A percentile compares a stretch with the other conserved stretches of the same genome.
phyloP scores from a whole-genome alignment of 2,797 vertebrate genomes.

The Pygocentrus nattereri region DNA sequence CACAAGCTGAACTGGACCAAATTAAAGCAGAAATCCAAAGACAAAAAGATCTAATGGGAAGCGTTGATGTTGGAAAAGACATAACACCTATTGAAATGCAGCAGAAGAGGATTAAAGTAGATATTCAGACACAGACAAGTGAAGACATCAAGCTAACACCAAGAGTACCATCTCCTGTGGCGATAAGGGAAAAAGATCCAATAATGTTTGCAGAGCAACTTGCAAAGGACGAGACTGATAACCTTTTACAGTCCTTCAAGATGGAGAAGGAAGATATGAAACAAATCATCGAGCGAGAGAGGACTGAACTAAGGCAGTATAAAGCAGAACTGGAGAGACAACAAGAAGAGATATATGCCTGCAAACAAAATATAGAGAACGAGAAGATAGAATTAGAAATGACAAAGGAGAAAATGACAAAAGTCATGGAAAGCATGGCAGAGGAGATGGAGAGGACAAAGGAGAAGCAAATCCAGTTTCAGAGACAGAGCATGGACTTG shows the following conservation, averaged over 20 bases:
- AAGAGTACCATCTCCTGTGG: constrained; percentile 1
- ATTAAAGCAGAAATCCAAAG: background rate
- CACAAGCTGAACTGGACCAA: background rate
- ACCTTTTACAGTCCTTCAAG: background rate
- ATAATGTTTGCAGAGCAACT: background rate
- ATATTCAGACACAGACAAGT: background rate
- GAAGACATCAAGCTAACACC: background rate
- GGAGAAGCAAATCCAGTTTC: constrained; percentile 29
- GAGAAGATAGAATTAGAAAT: constrained; percentile 42
- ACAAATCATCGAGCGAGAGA: constrained; percentile 27
- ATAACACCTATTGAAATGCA: background rate
- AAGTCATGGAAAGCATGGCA: constrained; percentile 7
- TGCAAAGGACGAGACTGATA: constrained; percentile 18
- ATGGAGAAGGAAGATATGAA: constrained; percentile 1
- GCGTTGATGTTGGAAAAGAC: background rate
- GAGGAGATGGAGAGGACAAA: constrained; percentile 22
- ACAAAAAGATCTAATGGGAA: background rate
- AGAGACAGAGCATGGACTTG: constrained; percentile 26
- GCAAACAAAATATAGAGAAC: constrained; percentile 42
- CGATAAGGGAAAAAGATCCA: background rate
- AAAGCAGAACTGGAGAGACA: constrained; percentile 15
- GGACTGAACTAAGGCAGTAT: constrained; percentile 7
- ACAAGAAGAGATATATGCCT: constrained; percentile 32
- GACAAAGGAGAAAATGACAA: background rate
- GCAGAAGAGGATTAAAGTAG: background rate